Evolutionary conservation across 2,113 vertebrate genomes (phyloP), one percentile per base, ranked within the genome.

Genomic region (Ascaphus truei): DNA sequence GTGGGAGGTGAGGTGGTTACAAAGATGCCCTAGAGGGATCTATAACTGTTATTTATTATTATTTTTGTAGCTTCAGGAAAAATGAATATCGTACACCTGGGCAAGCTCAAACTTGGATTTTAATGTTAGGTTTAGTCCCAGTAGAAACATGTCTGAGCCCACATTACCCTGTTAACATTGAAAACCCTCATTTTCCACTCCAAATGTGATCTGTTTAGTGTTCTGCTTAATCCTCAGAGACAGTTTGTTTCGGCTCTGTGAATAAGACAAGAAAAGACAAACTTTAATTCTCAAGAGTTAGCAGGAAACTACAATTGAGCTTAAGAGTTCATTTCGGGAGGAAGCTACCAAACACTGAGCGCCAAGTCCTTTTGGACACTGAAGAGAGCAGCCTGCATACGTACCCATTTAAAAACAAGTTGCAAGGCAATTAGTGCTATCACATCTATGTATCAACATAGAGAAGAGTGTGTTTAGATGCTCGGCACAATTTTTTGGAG

Each of bases 71-170:
- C 67, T 71, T 71, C 34, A 31, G 67, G 67, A 61, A 71, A 68
- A 71, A 71, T 71, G 56, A 22, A 20, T 34, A 16, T 41, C 7
- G 41, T 47, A 53, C 58, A 45, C 45, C 51, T 23, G 18, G 13
- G 12, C 20, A 43, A 25, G 31, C 50, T 27, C 18, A 4, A 27
- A 47, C 3, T 29, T 1, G 47, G 20, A 25, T 16, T 23, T 37
- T 13, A 56, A 33, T 0, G 4, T 11, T 0, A 0, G 1, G 0
- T 36, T 48, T 7, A 1, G 16, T 55, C 1, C 61, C 58, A 3
- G 34, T 59, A 72, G 58, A 68, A 71, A 71, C 67, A 61, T 71
- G 67, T 71, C 34, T 71, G 34, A 61, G 57, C 41, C 56, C 37
- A 61, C 57, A 52, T 71, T 61, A 71, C 31, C 47, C 23, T 60